Evolutionary conservation across 2,888 invertebrate genomes (phyloP).

Genomic region (Phalera bucephala): DNA sequence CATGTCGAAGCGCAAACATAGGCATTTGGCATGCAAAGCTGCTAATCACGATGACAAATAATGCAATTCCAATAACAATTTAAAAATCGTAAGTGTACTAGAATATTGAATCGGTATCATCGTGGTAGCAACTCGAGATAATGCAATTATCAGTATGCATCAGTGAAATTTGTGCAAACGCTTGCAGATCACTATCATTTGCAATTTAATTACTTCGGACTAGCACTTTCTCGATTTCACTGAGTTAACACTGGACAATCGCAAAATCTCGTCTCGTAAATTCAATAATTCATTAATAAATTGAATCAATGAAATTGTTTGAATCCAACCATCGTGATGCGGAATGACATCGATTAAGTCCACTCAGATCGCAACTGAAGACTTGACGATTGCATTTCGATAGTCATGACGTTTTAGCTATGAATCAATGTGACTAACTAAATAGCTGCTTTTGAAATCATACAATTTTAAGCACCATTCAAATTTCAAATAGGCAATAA

Average conservation of each 20-base stretch:
- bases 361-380: background rate
- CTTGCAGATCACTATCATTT: constrained; percentile 34
- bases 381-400: background rate
- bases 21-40: constrained; percentile 33
- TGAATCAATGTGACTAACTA: background rate
- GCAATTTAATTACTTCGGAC: constrained; percentile 29
- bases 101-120: constrained; percentile 17
- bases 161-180: constrained; percentile 33
- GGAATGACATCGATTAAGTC: background rate
- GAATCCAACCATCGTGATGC: background rate
- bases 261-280: constrained; percentile 29
- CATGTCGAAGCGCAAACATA: constrained; percentile 7
- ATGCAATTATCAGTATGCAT: constrained; percentile 29
- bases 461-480: too few relatives aligned
- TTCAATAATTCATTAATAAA: constrained; percentile 12
- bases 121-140: constrained; percentile 25
- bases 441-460: too few relatives aligned
- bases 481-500: too few relatives aligned
- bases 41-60: constrained; percentile 15
- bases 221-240: constrained; percentile 42
- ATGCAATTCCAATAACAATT: constrained; percentile 7
- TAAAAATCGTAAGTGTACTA: constrained; percentile 16
- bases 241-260: constrained; percentile 25
- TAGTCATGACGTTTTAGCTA: background rate
- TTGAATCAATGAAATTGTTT: constrained; percentile 9